Conservation (phyloP, 1,140 invertebrate genomes). For the Aradophagus sp. region DNA sequence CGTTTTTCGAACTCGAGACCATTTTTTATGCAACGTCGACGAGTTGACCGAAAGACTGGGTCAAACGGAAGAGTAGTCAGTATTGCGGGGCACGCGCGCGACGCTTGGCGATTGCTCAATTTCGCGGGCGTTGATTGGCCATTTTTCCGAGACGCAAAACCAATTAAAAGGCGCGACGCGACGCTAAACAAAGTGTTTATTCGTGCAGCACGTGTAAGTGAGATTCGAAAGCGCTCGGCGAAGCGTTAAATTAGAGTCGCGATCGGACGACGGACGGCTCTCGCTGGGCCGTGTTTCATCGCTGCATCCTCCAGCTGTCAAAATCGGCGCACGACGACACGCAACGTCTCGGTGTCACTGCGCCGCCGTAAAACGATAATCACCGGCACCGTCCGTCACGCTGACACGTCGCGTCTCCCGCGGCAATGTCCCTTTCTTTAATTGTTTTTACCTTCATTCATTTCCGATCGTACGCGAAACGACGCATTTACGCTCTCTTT, state of each 20-base stretch:
- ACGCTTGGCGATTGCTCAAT: too few relatives aligned
- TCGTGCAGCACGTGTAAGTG: slow-evolving; percentile 51
- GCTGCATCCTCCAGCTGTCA: slow-evolving; percentile 7
- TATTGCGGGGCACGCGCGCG: too few relatives aligned
- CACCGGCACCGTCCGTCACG: slow-evolving; percentile 20
- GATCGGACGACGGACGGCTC: slow-evolving; percentile 23
- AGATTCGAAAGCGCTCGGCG: slow-evolving; percentile 39
- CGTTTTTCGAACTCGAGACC: too few relatives aligned
- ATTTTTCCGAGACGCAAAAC: slow-evolving; percentile 25
- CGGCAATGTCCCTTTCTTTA: too few relatives aligned
- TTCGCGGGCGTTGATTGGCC: too few relatives aligned
- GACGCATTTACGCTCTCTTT: too few relatives aligned
- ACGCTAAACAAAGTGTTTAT: slow-evolving; percentile 48
- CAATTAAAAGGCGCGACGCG: slow-evolving; percentile 33
- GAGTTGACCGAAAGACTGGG: too few relatives aligned
- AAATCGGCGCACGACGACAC: slow-evolving; percentile 15
- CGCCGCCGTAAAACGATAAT: slow-evolving; percentile 24
- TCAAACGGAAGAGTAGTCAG: too few relatives aligned
- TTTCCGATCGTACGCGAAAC: slow-evolving; percentile 7
- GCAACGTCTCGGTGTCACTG: slow-evolving; percentile 11
- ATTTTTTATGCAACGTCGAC: too few relatives aligned
- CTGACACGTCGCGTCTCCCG: slow-evolving; percentile 20
- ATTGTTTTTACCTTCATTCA: slow-evolving; percentile 34
- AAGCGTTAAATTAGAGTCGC: slow-evolving; percentile 52
- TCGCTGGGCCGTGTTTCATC: not conserved